Base-by-base conservation (phyloP, 2,888 invertebrate species). In the Herminia tarsipennalis region DNA sequence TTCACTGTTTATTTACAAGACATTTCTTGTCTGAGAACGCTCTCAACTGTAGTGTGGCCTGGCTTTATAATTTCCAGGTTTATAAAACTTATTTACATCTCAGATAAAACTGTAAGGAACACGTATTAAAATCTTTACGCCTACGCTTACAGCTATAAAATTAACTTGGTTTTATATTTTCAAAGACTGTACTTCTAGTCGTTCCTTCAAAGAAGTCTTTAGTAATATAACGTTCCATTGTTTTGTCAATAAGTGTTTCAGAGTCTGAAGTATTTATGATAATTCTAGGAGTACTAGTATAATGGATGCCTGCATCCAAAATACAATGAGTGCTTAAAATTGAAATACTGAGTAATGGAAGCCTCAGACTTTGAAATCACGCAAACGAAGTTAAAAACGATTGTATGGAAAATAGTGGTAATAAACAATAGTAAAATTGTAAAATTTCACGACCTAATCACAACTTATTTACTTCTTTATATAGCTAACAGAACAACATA, bases 271-370 rank as follows among this genome's bases (percentile, higher is more conserved):
- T 56, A 62, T 53, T 58, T 53, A 51, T 56, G 34, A 49, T 56
- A 35, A 52, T 59, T 43, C 41, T 44, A 54, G 41, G 30, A 38
- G 32, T 52, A 56, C 50, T 45, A 51, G 46, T 49, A 34, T 56
- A 65, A 56, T 65, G 22, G 43, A 45, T 25, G 49, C 43, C 22
- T 40, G 25, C 39, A 34, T 42, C 39, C 33, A 29, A 47, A 56
- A 56, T 43, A 71, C 74, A 73, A 70, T 70, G 60, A 64, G 64
- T 56, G 43, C 64, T 62, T 65, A 58, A 67, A 70, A 65, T 56
- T 67, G 44, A 64, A 71, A 66, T 57, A 56, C 47, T 44, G 40
- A 22, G 28, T 27, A 56, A 44, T 53, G 27, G 17, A 41, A 20
- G 16, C 13, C 35, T 29, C 2, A n/a, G 6, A 24, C 25, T 18